phyloP scores from a whole-genome alignment of 2,113 vertebrate species.

The Recurvirostra avosetta region DNA sequence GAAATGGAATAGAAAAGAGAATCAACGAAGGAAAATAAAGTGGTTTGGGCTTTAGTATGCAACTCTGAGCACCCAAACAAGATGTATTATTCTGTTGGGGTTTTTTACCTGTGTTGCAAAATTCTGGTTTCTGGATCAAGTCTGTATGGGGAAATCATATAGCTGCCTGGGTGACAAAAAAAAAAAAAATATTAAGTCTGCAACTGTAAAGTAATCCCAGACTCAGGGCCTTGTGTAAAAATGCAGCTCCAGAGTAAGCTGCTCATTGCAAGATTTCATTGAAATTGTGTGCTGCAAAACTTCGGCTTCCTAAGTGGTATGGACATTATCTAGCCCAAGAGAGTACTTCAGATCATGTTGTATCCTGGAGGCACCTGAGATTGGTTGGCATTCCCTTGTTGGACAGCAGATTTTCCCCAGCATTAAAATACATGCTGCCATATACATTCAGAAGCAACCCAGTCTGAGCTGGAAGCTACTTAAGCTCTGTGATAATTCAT shows the following conservation, averaged over 20 bases:
- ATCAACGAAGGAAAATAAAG: neutral
- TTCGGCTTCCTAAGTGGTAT: neutral
- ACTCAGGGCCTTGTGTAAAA: neutral
- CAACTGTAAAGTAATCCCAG: neutral
- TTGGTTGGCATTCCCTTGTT: neutral
- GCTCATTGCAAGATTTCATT: neutral
- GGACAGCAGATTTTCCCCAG: neutral
- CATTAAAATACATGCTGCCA: neutral
- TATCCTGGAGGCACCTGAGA: neutral
- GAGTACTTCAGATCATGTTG: neutral
- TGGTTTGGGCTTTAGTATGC: neutral
- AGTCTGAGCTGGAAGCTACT: neutral
- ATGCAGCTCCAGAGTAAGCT: neutral
- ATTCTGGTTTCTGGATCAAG: neutral
- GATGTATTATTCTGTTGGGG: neutral
- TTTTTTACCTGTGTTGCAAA: neutral
- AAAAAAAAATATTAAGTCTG: neutral
- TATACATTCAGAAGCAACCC: neutral
- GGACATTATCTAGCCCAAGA: neutral
- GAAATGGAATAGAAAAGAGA: neutral
- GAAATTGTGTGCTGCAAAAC: neutral
- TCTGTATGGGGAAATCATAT: neutral
- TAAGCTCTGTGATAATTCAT: neutral
- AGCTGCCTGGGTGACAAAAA: neutral
- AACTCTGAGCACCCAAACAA: neutral